phyloP scores from a whole-genome alignment of 2,888 invertebrate species.

The Agrochola lota region DNA sequence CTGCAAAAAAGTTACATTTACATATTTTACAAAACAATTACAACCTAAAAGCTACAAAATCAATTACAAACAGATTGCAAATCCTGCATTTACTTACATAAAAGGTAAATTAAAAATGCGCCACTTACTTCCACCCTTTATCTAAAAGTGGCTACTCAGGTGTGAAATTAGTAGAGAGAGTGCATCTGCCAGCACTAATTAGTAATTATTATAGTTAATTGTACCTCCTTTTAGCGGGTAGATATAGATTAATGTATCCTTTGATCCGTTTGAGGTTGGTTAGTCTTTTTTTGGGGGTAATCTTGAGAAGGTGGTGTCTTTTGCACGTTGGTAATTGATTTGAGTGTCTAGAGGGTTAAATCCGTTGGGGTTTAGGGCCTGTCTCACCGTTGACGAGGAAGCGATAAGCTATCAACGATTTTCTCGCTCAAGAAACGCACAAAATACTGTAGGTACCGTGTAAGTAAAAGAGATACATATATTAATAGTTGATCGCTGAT shows the following conservation, averaged over 20 bases:
- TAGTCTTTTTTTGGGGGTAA: slow-evolving; percentile 56
- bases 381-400: too few relatives aligned
- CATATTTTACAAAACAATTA: too few relatives aligned
- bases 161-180: slow-evolving; percentile 81
- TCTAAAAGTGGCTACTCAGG: slow-evolving; percentile 75
- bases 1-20: too few relatives aligned
- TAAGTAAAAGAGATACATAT: too few relatives aligned
- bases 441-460: too few relatives aligned
- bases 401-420: too few relatives aligned
- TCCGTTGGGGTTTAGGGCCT: background rate
- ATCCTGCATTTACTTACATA: slow-evolving; percentile 42
- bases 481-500: too few relatives aligned
- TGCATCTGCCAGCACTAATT: slow-evolving; percentile 75
- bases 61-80: slow-evolving; percentile 30
- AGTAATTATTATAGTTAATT: slow-evolving; percentile 74
- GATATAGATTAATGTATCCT: slow-evolving; percentile 67
- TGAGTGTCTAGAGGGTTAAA: background rate
- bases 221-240: slow-evolving; percentile 51
- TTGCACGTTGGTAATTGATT: slow-evolving; percentile 33
- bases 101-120: slow-evolving; percentile 75
- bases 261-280: slow-evolving; percentile 72
- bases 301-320: slow-evolving; percentile 34
- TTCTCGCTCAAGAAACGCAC: too few relatives aligned
- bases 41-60: slow-evolving; percentile 17
- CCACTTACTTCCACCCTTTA: slow-evolving; percentile 66